These are phyloP conservation scores for Matsumurasca onukii DNA, from an alignment of 1,140 invertebrate species.

Conservation along the genomic window DNA sequence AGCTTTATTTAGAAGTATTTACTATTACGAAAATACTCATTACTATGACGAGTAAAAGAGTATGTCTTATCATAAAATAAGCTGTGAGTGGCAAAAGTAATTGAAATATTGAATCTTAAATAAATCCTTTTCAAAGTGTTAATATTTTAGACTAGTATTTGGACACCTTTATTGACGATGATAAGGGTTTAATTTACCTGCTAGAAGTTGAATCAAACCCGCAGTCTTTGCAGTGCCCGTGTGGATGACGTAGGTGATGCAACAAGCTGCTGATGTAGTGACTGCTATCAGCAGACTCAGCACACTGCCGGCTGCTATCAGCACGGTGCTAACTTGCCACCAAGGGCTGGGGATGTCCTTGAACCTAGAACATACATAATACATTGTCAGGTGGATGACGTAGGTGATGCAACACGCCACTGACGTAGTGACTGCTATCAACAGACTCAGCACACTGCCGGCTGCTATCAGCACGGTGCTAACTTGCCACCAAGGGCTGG, in stretches of 20 bases:
- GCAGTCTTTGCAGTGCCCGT: slow-evolving; percentile 58
- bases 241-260: slow-evolving; percentile 61
- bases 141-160: too few relatives aligned
- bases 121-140: too few relatives aligned
- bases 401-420: background rate
- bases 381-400: background rate
- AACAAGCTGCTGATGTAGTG: slow-evolving; percentile 49
- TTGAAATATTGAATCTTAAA: too few relatives aligned
- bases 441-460: slow-evolving; percentile 46
- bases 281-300: slow-evolving; percentile 40
- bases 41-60: too few relatives aligned
- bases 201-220: slow-evolving; percentile 62
- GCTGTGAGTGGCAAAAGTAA: too few relatives aligned
- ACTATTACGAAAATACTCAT: too few relatives aligned
- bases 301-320: slow-evolving; percentile 56
- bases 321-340: slow-evolving; percentile 67
- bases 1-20: too few relatives aligned
- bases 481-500: slow-evolving; percentile 67
- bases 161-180: too few relatives aligned
- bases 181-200: too few relatives aligned
- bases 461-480: slow-evolving; percentile 62
- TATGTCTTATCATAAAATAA: too few relatives aligned
- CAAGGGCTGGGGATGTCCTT: slow-evolving; percentile 67
- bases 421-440: slow-evolving; percentile 34
- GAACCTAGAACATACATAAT: too few relatives aligned